A percentile compares a stretch with the other conserved stretches of the same genome.
These are phyloP conservation scores for Andrena bucephala DNA, from an alignment of 2,888 invertebrate genomes.

Conservation along the genomic window DNA sequence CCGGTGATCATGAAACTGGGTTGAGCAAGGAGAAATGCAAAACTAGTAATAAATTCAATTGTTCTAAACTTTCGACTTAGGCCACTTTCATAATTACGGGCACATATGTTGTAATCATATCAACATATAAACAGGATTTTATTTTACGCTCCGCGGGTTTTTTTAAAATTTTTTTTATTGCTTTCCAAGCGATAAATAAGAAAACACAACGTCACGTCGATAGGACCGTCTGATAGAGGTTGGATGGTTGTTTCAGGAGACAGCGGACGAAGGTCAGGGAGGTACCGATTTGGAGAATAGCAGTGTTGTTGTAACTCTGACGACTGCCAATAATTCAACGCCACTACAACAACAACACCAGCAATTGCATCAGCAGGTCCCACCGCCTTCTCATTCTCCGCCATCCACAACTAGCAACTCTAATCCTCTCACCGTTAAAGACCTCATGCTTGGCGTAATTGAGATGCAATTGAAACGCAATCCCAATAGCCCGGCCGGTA, in stretches of 20 bases:
- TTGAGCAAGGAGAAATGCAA: no score
- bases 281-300: conserved; percentile 84
- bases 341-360: conserved; percentile 84
- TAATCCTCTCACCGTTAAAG: conserved; percentile 91
- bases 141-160: no score
- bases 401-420: conserved; percentile 83
- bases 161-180: background rate
- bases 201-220: conserved; percentile 70
- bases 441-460: conserved; percentile 93
- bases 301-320: conserved; percentile 77
- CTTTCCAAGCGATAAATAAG: conserved; percentile 16
- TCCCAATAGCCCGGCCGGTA: conserved; percentile 86
- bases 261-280: conserved; percentile 93
- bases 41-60: no score
- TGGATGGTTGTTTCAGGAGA: conserved; percentile 87
- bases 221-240: conserved; percentile 84
- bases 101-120: no score
- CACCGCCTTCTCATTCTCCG: conserved; percentile 78
- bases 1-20: no score
- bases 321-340: conserved; percentile 73
- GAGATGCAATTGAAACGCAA: conserved; percentile 91
- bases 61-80: no score
- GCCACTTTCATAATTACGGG: no score
- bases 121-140: no score
- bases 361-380: conserved; percentile 77